phyloP scores from a whole-genome alignment of 2,797 vertebrate genomes.

The Phoeniculus purpureus region DNA sequence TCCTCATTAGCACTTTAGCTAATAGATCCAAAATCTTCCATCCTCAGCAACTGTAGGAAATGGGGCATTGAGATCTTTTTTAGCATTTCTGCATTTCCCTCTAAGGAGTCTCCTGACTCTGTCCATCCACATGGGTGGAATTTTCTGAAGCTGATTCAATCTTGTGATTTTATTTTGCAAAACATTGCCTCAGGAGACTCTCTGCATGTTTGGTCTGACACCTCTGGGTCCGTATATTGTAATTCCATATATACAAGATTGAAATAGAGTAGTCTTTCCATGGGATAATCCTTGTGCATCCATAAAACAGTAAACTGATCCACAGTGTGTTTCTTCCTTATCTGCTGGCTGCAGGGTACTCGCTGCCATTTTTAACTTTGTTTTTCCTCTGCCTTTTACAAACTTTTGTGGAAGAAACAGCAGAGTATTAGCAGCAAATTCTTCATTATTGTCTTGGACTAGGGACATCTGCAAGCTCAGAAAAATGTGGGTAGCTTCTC shows the following conservation, averaged over 20 bases:
- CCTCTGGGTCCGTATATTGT: neutral
- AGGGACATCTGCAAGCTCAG: neutral
- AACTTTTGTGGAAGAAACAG: neutral
- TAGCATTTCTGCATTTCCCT: neutral
- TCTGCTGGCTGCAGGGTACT: neutral
- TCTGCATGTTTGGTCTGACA: neutral
- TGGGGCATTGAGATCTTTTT: neutral
- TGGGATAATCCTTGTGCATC: neutral
- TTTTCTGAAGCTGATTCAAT: neutral
- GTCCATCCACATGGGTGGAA: neutral
- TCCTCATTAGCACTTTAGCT: neutral
- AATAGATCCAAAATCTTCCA: neutral
- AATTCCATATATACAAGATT: neutral
- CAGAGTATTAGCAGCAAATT: neutral
- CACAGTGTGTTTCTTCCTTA: neutral
- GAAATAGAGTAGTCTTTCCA: neutral
- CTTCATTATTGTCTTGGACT: neutral
- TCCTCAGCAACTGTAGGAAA: neutral
- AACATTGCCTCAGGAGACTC: neutral
- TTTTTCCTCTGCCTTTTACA: neutral
- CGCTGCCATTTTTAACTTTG: neutral
- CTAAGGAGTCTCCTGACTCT: neutral
- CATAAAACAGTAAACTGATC: neutral
- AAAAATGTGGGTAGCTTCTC: neutral
- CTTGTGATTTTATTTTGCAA: neutral